Evolutionary conservation across 1,140 invertebrate genomes (phyloP).

Genomic region (Trichoplusia ni): DNA sequence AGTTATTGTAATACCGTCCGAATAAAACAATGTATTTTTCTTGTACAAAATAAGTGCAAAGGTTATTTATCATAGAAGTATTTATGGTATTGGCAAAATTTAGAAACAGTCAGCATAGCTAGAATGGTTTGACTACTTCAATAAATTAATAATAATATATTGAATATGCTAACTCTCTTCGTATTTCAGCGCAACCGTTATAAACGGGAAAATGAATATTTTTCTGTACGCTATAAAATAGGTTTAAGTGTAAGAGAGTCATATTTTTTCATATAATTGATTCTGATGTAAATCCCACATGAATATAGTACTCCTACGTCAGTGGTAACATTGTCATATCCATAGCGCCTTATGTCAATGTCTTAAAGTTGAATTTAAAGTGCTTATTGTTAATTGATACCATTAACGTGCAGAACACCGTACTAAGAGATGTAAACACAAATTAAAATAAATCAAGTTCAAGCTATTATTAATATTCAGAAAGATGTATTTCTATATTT

Average conservation of each 20-base stretch:
- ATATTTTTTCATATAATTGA: slow-evolving; percentile 17
- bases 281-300: slow-evolving; percentile 13
- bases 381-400: no score
- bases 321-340: no score
- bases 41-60: neutral
- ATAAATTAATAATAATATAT: slow-evolving; percentile 11
- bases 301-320: neutral
- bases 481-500: no score
- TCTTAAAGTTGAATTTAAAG: no score
- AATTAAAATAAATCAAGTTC: no score
- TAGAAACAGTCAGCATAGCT: slow-evolving; percentile 20
- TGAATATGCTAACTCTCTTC: neutral
- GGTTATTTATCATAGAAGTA: neutral
- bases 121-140: no score
- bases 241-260: neutral
- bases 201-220: slow-evolving; percentile 10
- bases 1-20: slow-evolving; percentile 14
- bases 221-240: slow-evolving; percentile 7
- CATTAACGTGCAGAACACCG: no score
- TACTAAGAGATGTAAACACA: no score
- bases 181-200: neutral
- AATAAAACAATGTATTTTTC: slow-evolving; percentile 9
- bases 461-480: no score
- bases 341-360: no score
- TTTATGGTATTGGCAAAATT: neutral